Base-by-base conservation (phyloP, 1,140 invertebrate genomes). In the Cotesia chilonis region DNA sequence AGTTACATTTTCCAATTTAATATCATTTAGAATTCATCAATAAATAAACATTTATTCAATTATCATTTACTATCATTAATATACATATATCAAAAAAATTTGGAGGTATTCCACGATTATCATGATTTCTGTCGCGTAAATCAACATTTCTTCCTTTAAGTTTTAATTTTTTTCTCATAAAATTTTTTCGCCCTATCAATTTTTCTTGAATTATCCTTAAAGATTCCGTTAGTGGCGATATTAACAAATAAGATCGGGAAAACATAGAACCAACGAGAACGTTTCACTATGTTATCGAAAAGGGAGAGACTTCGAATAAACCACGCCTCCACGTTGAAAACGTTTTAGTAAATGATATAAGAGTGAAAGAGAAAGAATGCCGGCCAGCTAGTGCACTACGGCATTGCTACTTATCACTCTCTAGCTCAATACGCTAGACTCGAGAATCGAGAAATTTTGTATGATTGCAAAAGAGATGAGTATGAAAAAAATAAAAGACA, bases 381-480 rank as follows among this genome's bases (percentile, higher is more conserved):
- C 65, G 72, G 66, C 69, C 70, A 79, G 80, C 84, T 84, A 83
- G 84, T 83, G 81, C 78, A 79, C 80, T 77, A 80, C 82, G 79
- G 81, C 82, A 82, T 85, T 83, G 79, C 83, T 83, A 86, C 83
- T 85, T 86, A 86, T 85, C 85, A 83, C 83, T 82, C 84, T 83
- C 83, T 84, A 80, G 76, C 72, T 51, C 66, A 51, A 68, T 68
- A 68, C 51, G 66, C 66, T 60, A 63, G 65, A 65, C 61, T 69
- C 55, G 52, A 61, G 17, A 59, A 47, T 66, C 68, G 36, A 70
- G 72, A 57, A 66, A 67, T 61, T 41, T 60, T 57, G 57, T 47
- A 57, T 63, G 73, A 37, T 55, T 54, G 72, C 63, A 71, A 61
- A 72, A 65, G 68, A 71, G 73, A 68, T 36, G 17, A 57, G 12